These are phyloP conservation scores for Myrmecophaga tridactyla DNA, from an alignment of 2,113 vertebrate genomes.

Conservation along the genomic window DNA sequence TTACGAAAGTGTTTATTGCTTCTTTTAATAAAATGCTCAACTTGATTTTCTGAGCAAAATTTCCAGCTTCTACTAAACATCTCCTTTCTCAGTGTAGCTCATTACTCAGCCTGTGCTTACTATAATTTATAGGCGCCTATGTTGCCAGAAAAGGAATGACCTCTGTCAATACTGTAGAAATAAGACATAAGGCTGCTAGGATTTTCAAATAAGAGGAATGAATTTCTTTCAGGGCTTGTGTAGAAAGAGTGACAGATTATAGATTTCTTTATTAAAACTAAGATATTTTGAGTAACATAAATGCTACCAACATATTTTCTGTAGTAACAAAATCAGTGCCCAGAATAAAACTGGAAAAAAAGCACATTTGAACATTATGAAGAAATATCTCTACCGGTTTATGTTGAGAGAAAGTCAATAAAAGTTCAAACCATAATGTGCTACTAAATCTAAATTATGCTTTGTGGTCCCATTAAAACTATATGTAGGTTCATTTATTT, in stretches of 20 bases:
- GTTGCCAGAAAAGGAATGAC: constrained; percentile 75
- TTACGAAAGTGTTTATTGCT: constrained; percentile 60
- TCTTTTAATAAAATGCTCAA: constrained; percentile 44
- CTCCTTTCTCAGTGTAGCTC: constrained; percentile 74
- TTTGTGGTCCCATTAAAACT: constrained; percentile 62
- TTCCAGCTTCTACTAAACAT: constrained; percentile 68
- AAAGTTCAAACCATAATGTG: constrained; percentile 75
- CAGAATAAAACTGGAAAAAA: constrained; percentile 46
- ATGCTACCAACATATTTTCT: constrained; percentile 64
- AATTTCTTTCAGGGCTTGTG: constrained; percentile 65
- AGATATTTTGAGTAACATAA: constrained; percentile 62
- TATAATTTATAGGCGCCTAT: constrained; percentile 80
- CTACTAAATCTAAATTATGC: constrained; percentile 73
- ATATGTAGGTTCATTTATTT: constrained; percentile 60
- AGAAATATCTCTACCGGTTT: constrained; percentile 74
- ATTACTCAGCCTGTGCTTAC: constrained; percentile 67
- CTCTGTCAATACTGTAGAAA: constrained; percentile 78
- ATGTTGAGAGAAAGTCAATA: constrained; percentile 72
- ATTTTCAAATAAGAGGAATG: constrained; percentile 76
- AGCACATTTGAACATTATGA: constrained; percentile 68
- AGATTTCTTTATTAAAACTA: constrained; percentile 79
- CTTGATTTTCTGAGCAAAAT: constrained; percentile 72
- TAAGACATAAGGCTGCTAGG: constrained; percentile 69
- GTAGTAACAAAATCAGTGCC: constrained; percentile 63
- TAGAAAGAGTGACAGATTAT: constrained; percentile 60